Base-by-base conservation (phyloP, 1,140 invertebrate genomes). In the Tetragnatha versicolor region DNA sequence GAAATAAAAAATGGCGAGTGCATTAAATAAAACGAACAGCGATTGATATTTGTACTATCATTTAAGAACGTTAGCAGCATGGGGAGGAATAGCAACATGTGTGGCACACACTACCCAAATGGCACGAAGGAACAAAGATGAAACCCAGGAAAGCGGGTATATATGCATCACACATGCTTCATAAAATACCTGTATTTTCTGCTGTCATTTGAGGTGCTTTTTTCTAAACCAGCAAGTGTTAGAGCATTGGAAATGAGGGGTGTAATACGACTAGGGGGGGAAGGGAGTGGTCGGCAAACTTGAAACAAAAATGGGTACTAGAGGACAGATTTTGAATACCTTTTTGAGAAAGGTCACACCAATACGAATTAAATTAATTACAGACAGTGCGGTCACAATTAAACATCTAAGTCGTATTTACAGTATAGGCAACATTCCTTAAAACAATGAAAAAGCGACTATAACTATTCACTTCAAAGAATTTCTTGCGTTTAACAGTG, bases 381-480 rank as follows among this genome's bases (percentile, higher is more conserved):
- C 73, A 66, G 73, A 45, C 51, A 75, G 73, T 77, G 73, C 73
- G 61, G 61, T 61, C 73, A 77, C 73, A 66, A 39, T 60, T 47
- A 66, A 77, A 77, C 73, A 77, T 66, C 73, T 65, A 77, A 77
- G 73, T 77, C 35, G 33, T 77, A 77, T 77, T 35, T 77, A 77
- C 73, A 77, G 66, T 77, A 77, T 29, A 77, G 73, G 61, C 73
- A 77, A 77, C 73, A 66, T 65, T 77, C 45, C 73, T 65, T 77
- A 65, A 77, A 77, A 77, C 61, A 77, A 77, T 66, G 60, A 66
- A 77, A 77, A 77, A 77, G 73, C 73, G 60, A 77, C 60, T 77
- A 47, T 65, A 65, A 65, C 73, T 77, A 77, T 77, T 77, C 73
- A 77, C 61, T 65, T 66, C 63, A 47, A 77, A 37, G 61, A 77